Base-by-base conservation (phyloP, 2,797 vertebrate species). In the Myiothlypis chrysogaster region DNA sequence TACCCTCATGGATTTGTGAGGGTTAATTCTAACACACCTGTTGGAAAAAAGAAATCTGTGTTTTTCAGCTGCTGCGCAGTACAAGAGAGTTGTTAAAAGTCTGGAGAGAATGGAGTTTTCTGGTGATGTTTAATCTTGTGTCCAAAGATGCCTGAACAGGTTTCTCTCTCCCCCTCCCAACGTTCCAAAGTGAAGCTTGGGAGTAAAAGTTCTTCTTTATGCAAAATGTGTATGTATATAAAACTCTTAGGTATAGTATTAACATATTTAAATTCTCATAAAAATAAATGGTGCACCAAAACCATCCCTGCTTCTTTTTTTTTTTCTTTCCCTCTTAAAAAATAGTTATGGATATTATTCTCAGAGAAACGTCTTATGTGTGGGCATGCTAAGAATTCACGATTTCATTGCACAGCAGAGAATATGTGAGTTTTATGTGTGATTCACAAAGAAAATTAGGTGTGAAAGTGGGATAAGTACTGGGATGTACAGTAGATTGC, bases 241-340 rank as follows among this genome's bases (percentile, higher is more conserved):
- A 97, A 97, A 97, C 92, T 95, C 96, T 88, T 87, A 94, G 95
- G 94, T 94, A 83, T 24, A 80, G 87, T 47, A 97, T 97, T 96
- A 97, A 97, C 95, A 94, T 97, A 96, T 96, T 96, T 86, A 97
- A 97, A 96, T 97, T 96, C 95, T 73, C 96, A 95, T 97, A 96
- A 97, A 96, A 96, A 97, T 95, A 97, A 97, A 97, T 96, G 96
- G 92, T 83, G 87, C 95, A 96, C 97, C 96, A 95, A 96, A 96
- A 95, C 53, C 78, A 92, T 97, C 85, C 76, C 37, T 5, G 55
- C 19, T 76, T 30, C 49, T 52, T 83, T 87, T 89, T 76, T 30
- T n/a, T 69, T 88, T 64, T n/a, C 66, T 66, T 34, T 0, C 0
- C 2, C 20, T 47, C 68, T 83, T 91, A 78, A 94, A 96, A 93